Conservation (phyloP, 37 sponge, comb jelly and placozoan genomes). For the Diacarnus erythraeanus region DNA sequence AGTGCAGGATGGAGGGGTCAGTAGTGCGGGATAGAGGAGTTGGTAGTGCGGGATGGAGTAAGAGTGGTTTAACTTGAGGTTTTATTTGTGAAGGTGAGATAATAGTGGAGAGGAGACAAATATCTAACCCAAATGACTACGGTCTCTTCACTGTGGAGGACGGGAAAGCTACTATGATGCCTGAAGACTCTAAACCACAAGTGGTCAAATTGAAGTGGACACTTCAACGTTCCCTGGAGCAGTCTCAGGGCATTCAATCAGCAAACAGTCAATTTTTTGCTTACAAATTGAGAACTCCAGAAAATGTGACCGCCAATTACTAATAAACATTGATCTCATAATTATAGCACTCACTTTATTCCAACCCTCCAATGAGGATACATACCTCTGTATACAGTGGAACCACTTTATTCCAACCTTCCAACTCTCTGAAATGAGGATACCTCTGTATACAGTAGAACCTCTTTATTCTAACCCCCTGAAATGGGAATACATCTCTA, state of each 20-base stretch:
- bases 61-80: neutral
- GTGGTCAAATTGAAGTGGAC: slow-evolving; percentile 52
- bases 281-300: slow-evolving; percentile 25
- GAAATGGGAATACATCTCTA: too few relatives aligned
- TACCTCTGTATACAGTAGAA: too few relatives aligned
- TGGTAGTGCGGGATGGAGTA: neutral
- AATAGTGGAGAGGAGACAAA: slow-evolving; percentile 38
- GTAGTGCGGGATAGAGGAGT: too few relatives aligned
- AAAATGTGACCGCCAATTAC: too few relatives aligned
- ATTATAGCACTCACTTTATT: too few relatives aligned
- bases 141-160: slow-evolving; percentile 63
- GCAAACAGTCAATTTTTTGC: slow-evolving; percentile 40
- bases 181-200: slow-evolving; percentile 26
- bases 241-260: neutral
- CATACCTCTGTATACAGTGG: too few relatives aligned
- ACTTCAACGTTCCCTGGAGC: neutral
- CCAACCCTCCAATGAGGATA: too few relatives aligned
- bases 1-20: too few relatives aligned
- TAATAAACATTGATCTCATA: too few relatives aligned
- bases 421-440: too few relatives aligned
- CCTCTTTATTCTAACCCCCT: too few relatives aligned
- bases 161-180: slow-evolving; percentile 37
- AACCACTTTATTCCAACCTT: too few relatives aligned
- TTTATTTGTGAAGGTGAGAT: slow-evolving; percentile 43
- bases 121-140: slow-evolving; percentile 52